Conservation (phyloP, 2,888 invertebrate genomes). For the Augiades crinisus region DNA sequence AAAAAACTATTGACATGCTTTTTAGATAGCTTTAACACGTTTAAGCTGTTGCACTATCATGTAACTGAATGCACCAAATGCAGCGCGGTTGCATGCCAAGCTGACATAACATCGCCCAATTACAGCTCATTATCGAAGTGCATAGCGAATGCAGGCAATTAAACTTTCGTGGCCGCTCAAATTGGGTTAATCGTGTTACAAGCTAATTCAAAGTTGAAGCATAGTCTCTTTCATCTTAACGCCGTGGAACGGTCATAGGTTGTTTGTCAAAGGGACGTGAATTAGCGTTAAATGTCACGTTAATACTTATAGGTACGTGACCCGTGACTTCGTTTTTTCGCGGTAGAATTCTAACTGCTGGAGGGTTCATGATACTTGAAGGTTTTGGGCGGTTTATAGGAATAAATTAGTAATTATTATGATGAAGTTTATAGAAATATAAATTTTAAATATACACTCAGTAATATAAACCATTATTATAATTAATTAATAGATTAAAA, state of each 20-base stretch:
- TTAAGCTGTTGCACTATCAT: no score
- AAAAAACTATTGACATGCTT: no score
- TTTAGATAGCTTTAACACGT: no score
- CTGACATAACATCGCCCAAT: slow-evolving; percentile 21
- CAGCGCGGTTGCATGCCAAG: slow-evolving; percentile 10
- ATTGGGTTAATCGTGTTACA: slow-evolving; percentile 30
- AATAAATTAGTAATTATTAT: no score
- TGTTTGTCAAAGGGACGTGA: slow-evolving; percentile 8
- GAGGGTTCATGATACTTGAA: no score
- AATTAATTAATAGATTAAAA: no score
- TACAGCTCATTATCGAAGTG: slow-evolving; percentile 24
- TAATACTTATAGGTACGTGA: not conserved
- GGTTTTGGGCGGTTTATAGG: no score
- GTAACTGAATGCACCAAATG: slow-evolving; percentile 9
- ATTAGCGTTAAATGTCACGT: slow-evolving; percentile 6
- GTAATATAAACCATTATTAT: no score
- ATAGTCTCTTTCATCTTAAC: slow-evolving; percentile 8
- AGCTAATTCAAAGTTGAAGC: slow-evolving; percentile 22
- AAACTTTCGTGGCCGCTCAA: slow-evolving; percentile 22
- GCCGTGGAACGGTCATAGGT: slow-evolving; percentile 7
- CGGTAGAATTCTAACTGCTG: no score
- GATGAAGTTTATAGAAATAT: no score
- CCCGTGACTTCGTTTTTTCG: no score
- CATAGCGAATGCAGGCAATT: slow-evolving; percentile 19
- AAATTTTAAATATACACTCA: no score